phyloP scores from a whole-genome alignment of 2,888 invertebrate species.

The Nomada ruficornis region DNA sequence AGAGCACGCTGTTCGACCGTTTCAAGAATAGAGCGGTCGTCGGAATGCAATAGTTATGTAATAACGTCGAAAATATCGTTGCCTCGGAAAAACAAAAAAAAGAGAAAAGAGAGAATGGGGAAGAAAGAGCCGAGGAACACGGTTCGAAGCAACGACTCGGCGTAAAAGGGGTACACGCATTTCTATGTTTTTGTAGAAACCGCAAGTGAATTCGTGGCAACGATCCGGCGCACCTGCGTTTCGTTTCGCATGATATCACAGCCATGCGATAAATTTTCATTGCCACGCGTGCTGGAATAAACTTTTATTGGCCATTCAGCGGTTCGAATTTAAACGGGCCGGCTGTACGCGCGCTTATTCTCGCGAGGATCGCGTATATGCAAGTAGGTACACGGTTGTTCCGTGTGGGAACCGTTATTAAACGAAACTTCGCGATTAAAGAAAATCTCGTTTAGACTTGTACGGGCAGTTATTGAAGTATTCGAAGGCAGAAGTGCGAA shows the following conservation, averaged over 20 bases:
- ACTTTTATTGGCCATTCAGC: conserved; percentile 53
- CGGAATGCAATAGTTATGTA: conserved; percentile 20
- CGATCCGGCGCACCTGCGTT: conserved; percentile 59
- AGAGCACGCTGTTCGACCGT: too few relatives aligned
- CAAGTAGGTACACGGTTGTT: not conserved
- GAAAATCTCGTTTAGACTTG: conserved; percentile 17
- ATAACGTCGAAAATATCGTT: conserved; percentile 40
- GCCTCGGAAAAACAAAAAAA: not conserved
- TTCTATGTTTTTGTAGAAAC: conserved; percentile 53
- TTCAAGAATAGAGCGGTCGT: not conserved
- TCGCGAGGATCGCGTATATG: not conserved
- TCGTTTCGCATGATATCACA: conserved; percentile 67
- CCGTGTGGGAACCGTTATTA: not conserved
- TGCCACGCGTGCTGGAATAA: conserved; percentile 58
- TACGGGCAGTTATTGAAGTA: not conserved
- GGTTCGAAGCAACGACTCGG: conserved; percentile 2
- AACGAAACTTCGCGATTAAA: conserved; percentile 12
- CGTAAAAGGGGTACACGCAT: conserved; percentile 43
- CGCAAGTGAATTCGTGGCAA: conserved; percentile 52
- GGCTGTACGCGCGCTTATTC: conserved; percentile 9
- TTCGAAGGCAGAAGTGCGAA: not conserved
- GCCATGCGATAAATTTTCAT: conserved; percentile 64
- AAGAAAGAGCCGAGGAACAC: conserved; percentile 13
- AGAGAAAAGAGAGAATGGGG: not conserved
- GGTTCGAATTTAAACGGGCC: conserved; percentile 41